Percentiles rank a stretch among this genome's conserved stretches.
These are phyloP conservation scores for Mus minutoides DNA, from an alignment of 2,797 vertebrate genomes.

Conservation along the genomic window DNA sequence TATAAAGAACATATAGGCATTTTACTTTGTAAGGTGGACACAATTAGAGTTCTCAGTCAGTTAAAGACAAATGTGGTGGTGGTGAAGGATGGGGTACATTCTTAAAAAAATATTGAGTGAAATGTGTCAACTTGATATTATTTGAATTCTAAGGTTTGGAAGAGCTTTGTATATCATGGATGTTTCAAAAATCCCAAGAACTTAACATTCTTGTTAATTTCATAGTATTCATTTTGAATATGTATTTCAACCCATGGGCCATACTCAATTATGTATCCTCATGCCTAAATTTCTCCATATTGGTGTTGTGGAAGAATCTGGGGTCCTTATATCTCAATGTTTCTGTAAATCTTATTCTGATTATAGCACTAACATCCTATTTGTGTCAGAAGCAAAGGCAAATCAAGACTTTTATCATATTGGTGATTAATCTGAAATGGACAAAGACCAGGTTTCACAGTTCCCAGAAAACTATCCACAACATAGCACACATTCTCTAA, in stretches of 20 bases:
- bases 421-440: too few species aligned
- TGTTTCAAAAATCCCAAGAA: not conserved
- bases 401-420: too few species aligned
- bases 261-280: too few species aligned
- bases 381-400: too few species aligned
- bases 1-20: not conserved
- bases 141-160: not conserved
- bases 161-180: not conserved
- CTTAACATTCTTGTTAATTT: not conserved
- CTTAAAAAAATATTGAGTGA: not conserved
- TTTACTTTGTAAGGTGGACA: not conserved
- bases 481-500: not conserved
- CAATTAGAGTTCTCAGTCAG: not conserved
- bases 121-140: not conserved
- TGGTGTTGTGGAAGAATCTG: too few species aligned
- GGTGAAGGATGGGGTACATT: not conserved
- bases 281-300: too few species aligned
- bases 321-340: too few species aligned
- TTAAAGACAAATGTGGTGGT: not conserved
- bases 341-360: too few species aligned
- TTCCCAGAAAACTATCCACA: not conserved
- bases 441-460: too few species aligned
- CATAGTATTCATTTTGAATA: not conserved
- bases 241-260: not conserved
- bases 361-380: too few species aligned